Evolutionary conservation across 2,888 invertebrate genomes (phyloP), one percentile per base, ranked within the genome.

Genomic region (Cosmia trapezina): DNA sequence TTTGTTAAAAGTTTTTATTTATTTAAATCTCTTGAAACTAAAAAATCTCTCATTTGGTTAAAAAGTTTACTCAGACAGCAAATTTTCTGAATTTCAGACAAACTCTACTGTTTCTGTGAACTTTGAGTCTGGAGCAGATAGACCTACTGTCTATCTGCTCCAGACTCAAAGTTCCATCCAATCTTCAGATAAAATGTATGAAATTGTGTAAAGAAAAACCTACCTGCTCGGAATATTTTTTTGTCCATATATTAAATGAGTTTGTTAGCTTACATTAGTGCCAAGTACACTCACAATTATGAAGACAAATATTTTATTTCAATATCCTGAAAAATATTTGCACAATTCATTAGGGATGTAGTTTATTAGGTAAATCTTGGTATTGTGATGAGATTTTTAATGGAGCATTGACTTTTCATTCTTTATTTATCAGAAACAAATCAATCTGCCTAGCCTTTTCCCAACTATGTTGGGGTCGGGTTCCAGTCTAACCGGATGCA

Each of bases 271-370:
- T 62, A 22, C 19, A 28, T 17, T 7, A 49, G 49, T 79, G 22
- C 4, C 12, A 80, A 61, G 37, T 41, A 54, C 37, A 61, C 28
- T 56, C 51, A 7, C 51, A 61, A 80, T 80, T 33, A 51, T 41
- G 5, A 56, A 61, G 12, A 22, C 66, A 65, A 80, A 77, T 77
- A 75, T 81, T 81, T 81, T 78, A 12, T 33, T 28, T 22, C 5
- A 17, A 56, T 51, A 49, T 64, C 60, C 33, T 54, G 54, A 81
- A 63, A 78, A 78, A 78, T 76, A 81, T 78, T 81, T 76, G 63
- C 53, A n/a, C 51, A 80, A 75, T 56, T 74, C 14, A n/a, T 51
- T 54, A 65, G 7, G 37, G 37, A 61, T 65, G 17, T 51, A 80
- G 80, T 80, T 61, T 65, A 61, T 61, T 77, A 41, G 66, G 76